Evolutionary conservation across 2,113 vertebrate genomes (phyloP).

Genomic region (Pteropus alecto): DNA sequence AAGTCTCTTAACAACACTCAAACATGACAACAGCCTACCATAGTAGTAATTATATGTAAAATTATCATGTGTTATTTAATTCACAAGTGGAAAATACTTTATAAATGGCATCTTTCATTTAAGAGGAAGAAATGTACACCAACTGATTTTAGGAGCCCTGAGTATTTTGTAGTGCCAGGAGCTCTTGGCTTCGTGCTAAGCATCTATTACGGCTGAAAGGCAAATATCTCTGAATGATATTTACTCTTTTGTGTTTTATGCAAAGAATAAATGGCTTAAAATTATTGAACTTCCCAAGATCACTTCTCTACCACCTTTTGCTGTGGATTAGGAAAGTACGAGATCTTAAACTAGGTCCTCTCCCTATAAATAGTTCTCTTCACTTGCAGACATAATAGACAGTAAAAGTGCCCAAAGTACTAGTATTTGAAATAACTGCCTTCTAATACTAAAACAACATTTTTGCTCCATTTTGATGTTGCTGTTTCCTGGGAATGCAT

Average conservation of each 20-base stretch:
- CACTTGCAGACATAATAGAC: neutral
- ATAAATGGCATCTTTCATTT: neutral
- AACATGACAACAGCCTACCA: neutral
- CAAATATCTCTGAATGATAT: neutral
- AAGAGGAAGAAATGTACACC: neutral
- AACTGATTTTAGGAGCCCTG: neutral
- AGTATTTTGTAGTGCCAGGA: neutral
- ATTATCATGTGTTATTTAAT: neutral
- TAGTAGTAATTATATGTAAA: neutral
- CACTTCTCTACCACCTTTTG: neutral
- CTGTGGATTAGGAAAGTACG: neutral
- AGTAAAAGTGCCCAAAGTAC: neutral
- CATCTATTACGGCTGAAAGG: neutral
- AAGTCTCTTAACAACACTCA: neutral
- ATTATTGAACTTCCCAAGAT: neutral
- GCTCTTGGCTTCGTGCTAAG: neutral
- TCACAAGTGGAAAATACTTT: slow-evolving; percentile 1
- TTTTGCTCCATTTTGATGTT: neutral
- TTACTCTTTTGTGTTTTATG: neutral
- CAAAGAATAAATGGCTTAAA: neutral
- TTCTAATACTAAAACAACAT: neutral
- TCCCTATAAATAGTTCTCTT: neutral
- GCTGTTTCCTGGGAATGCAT: neutral
- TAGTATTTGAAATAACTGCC: neutral
- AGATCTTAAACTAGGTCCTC: neutral